Conservation (phyloP, 2,113 vertebrate genomes). For the Puma concolor region DNA sequence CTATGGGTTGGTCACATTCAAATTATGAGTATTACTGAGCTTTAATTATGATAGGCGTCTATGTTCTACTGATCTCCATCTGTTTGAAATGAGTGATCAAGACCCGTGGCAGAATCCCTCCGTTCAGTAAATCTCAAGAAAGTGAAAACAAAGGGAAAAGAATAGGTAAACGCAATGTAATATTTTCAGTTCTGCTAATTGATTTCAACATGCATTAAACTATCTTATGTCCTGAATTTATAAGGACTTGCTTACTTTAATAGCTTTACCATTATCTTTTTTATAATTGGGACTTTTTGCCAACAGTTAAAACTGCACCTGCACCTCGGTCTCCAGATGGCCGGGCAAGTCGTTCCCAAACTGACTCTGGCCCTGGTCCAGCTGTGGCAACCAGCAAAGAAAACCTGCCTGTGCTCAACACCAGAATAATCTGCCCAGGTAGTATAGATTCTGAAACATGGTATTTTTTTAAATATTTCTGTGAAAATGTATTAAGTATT, state of each 20-base stretch:
- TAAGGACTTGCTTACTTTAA: not conserved
- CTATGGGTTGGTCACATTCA: not conserved
- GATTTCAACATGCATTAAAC: not conserved
- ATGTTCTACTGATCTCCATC: not conserved
- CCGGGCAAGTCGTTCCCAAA: slow-evolving; percentile 89
- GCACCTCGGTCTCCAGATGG: slow-evolving; percentile 91
- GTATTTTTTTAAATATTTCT: not conserved
- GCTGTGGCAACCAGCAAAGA: slow-evolving; percentile 94
- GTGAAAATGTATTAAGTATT: not conserved
- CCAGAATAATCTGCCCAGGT: slow-evolving; percentile 99
- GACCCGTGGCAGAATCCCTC: not conserved
- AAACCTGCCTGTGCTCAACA: slow-evolving; percentile 98
- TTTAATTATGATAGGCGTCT: not conserved
- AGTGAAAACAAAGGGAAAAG: slow-evolving; percentile 25
- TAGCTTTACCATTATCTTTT: slow-evolving; percentile 5
- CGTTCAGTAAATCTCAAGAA: not conserved
- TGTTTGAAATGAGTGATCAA: not conserved
- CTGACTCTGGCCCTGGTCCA: slow-evolving; percentile 91
- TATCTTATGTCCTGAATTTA: not conserved
- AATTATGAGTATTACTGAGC: not conserved
- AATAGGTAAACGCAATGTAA: not conserved
- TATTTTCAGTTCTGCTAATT: not conserved
- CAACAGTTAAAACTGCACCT: slow-evolving; percentile 88
- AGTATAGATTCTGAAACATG: slow-evolving; percentile 56
- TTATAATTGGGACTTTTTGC: slow-evolving; percentile 55